Conservation (phyloP, 92 coral and sea anemone genomes). For the Phenganax stokvisi region DNA sequence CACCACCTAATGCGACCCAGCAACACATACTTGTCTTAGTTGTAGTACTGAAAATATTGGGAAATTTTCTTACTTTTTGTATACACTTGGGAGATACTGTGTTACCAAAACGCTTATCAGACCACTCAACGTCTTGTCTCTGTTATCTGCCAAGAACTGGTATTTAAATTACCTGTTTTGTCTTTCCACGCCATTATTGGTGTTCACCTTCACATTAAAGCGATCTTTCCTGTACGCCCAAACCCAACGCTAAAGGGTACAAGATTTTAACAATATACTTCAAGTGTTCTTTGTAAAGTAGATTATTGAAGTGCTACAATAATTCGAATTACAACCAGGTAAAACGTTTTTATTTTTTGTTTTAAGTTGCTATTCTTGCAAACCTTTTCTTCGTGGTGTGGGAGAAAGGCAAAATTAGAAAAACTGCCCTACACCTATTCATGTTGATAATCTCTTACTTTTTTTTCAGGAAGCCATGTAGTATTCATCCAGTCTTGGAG, state of each 20-base stretch:
- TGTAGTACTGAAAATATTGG: too few species aligned
- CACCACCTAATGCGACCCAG: too few species aligned
- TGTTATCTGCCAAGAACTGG: constrained; percentile 42
- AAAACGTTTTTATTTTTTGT: too few species aligned
- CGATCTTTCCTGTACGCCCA: constrained; percentile 55
- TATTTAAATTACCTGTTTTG: constrained; percentile 50
- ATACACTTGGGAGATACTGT: constrained; percentile 43
- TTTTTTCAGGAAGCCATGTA: not conserved
- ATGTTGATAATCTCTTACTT: not conserved
- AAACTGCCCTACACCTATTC: not conserved
- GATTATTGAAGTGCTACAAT: too few species aligned
- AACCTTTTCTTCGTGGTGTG: not conserved
- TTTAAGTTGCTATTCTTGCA: not conserved
- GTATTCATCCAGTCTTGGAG: constrained; percentile 4
- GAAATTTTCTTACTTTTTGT: constrained; percentile 29
- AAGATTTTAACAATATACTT: not conserved
- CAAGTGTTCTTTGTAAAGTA: too few species aligned
- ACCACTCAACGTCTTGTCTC: constrained; percentile 45
- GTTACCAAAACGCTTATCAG: constrained; percentile 40
- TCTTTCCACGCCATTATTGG: constrained; percentile 54
- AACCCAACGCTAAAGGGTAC: constrained; percentile 50
- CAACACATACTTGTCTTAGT: too few species aligned
- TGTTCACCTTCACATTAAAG: constrained; percentile 43
- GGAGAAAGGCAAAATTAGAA: not conserved
- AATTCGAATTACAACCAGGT: too few species aligned